These are phyloP conservation scores for Etheostoma cragini DNA, from an alignment of 2,113 vertebrate genomes.

Conservation along the genomic window DNA sequence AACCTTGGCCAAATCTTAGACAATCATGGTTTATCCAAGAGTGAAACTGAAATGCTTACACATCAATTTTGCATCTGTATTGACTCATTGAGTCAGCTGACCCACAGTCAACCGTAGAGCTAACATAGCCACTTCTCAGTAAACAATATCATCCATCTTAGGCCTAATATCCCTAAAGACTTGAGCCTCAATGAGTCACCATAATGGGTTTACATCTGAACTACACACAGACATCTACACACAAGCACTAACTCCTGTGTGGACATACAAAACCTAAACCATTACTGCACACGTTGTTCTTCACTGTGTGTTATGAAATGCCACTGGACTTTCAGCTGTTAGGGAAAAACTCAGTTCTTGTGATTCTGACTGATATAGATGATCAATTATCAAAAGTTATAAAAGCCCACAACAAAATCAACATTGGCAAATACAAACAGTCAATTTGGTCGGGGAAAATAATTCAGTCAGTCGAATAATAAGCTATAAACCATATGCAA, in stretches of 20 bases:
- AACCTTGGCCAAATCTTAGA: not conserved
- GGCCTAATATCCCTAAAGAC: not conserved
- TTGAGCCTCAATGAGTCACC: not conserved
- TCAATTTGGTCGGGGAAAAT: conserved; percentile 2
- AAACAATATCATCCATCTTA: not conserved
- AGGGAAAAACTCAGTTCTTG: not conserved
- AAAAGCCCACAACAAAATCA: not conserved
- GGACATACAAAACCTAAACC: not conserved
- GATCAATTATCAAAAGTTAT: not conserved
- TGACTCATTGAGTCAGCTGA: not conserved
- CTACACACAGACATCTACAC: not conserved
- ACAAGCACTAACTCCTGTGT: not conserved
- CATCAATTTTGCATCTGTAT: not conserved
- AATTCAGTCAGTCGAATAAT: not conserved
- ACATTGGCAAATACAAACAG: not conserved
- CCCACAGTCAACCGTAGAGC: not conserved
- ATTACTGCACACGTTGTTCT: not conserved
- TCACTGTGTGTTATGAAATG: not conserved
- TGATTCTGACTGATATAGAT: not conserved
- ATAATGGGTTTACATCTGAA: not conserved
- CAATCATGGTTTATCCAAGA: not conserved
- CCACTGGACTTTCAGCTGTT: not conserved
- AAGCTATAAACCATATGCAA: not conserved
- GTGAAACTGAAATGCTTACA: not conserved
- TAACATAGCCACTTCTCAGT: not conserved